These are phyloP conservation scores for Eristalinus sepulchralis DNA, from an alignment of 2,888 invertebrate species.

Conservation along the genomic window DNA sequence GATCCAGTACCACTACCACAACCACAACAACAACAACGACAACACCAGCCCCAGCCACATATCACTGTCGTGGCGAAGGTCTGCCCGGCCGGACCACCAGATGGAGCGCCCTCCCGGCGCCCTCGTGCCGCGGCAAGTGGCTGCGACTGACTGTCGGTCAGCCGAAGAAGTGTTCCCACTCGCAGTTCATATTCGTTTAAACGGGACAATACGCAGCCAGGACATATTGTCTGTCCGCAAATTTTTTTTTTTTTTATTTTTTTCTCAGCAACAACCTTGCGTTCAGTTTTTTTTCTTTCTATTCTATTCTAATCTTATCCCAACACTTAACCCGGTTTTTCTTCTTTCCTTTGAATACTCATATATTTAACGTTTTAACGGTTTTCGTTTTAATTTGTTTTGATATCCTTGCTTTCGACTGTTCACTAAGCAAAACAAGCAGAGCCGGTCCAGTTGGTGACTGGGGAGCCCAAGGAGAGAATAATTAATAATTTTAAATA, in stretches of 20 bases:
- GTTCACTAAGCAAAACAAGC: conserved; percentile 39
- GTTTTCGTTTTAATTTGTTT: conserved; percentile 26
- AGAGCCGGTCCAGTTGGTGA: not conserved
- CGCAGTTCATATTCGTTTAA: conserved; percentile 81
- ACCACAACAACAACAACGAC: conserved; percentile 73
- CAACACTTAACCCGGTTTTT: not conserved
- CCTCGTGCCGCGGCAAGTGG: conserved; percentile 95
- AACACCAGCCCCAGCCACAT: conserved; percentile 73
- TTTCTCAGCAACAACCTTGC: conserved; percentile 1
- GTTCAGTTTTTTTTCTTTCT: not conserved
- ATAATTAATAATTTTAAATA: conserved; percentile 53
- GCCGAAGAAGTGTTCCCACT: conserved; percentile 80
- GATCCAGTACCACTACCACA: conserved; percentile 73
- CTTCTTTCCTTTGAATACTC: conserved; percentile 24
- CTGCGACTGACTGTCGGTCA: conserved; percentile 83
- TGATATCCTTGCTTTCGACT: conserved; percentile 27
- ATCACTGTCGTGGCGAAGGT: conserved; percentile 91
- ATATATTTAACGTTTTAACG: conserved; percentile 8
- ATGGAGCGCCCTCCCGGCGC: conserved; percentile 92
- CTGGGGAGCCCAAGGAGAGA: conserved; percentile 1
- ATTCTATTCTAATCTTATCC: not conserved
- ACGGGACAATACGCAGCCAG: conserved; percentile 14
- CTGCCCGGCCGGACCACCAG: conserved; percentile 88
- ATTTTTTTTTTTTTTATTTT: not conserved
- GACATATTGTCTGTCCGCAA: conserved; percentile 60